A percentile compares a stretch with the other conserved stretches of the same genome.
phyloP scores from a whole-genome alignment of 2,797 vertebrate genomes.

The Darevskia nairensis region DNA sequence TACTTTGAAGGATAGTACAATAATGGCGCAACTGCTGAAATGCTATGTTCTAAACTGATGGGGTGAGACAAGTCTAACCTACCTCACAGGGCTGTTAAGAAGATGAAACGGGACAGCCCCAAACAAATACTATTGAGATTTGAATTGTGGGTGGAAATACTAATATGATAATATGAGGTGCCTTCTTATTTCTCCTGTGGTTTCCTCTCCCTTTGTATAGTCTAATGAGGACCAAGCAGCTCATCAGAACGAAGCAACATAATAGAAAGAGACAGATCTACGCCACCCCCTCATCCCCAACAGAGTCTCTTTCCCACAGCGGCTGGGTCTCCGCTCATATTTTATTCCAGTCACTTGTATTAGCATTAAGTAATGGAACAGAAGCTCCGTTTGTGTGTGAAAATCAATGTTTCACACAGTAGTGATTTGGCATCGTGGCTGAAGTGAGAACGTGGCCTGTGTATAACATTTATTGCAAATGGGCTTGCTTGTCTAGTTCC shows the following conservation, averaged over 20 bases:
- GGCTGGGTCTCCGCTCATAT: neutral
- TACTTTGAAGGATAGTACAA: neutral
- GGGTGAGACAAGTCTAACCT: neutral
- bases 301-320: neutral
- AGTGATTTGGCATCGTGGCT: constrained; percentile 14
- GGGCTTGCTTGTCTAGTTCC: constrained; percentile 40
- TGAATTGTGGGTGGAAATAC: neutral
- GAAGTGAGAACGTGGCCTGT: neutral
- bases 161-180: neutral
- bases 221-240: neutral
- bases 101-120: neutral
- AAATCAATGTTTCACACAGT: constrained; percentile 56
- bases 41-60: neutral
- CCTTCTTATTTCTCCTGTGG: neutral
- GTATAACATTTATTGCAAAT: constrained; percentile 43
- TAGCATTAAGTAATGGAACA: constrained; percentile 30
- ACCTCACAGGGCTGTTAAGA: neutral
- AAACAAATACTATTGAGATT: neutral
- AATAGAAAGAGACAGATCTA: constrained; percentile 33
- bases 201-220: constrained; percentile 10
- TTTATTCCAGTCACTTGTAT: constrained; percentile 43
- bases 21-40: neutral
- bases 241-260: constrained; percentile 35
- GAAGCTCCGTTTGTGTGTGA: constrained; percentile 52
- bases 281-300: neutral